These are phyloP conservation scores for Microctenopoma lineatum DNA, from an alignment of 2,797 vertebrate genomes.

Conservation along the genomic window DNA sequence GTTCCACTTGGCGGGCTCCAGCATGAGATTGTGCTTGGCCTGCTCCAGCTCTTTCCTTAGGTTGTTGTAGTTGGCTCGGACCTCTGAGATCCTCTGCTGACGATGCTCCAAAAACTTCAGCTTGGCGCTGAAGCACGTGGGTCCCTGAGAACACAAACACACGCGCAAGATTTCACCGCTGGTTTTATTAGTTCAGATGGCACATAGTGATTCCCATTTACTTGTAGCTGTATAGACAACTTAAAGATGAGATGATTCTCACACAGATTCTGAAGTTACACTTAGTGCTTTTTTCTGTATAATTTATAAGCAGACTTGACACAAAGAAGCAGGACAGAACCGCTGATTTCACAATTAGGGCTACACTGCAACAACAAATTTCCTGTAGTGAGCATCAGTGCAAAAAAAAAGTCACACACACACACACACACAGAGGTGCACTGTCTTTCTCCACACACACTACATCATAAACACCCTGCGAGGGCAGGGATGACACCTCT, in stretches of 20 bases:
- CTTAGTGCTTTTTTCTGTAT: neutral
- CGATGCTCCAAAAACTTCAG: constrained; percentile 91
- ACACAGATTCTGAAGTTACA: no score
- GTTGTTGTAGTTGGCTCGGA: constrained; percentile 88
- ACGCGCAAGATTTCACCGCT: constrained; percentile 31
- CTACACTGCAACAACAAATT: neutral
- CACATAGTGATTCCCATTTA: neutral
- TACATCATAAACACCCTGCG: constrained; percentile 34
- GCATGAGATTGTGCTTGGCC: constrained; percentile 89
- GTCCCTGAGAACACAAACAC: constrained; percentile 78
- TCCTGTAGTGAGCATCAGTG: no score
- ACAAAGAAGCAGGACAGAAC: neutral
- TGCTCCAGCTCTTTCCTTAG: constrained; percentile 91
- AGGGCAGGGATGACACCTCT: constrained; percentile 24
- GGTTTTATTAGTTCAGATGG: neutral
- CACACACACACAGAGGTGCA: neutral
- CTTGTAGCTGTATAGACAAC: no score
- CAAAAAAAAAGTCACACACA: neutral
- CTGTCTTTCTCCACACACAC: constrained; percentile 3
- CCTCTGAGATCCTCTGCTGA: constrained; percentile 90
- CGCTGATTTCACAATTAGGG: no score
- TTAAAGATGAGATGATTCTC: neutral
- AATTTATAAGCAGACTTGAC: neutral
- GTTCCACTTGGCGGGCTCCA: constrained; percentile 90
- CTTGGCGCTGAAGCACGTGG: constrained; percentile 90